Conservation (phyloP, 2,113 vertebrate genomes). For the Coracopsis vasa region DNA sequence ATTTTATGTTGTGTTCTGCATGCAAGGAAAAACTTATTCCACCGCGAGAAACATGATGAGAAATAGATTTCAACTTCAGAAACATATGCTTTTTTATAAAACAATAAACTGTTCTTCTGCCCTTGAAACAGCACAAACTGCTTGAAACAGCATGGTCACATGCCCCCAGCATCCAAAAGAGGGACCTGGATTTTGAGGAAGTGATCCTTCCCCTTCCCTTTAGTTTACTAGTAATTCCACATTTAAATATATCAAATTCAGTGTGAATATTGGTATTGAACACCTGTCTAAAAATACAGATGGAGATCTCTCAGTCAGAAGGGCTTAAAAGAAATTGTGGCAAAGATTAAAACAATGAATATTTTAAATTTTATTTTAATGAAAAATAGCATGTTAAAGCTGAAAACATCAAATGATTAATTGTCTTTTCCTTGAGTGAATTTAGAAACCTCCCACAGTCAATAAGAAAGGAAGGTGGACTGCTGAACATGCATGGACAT, state of each 20-base stretch:
- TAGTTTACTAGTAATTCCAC: neutral
- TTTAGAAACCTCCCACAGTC: neutral
- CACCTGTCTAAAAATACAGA: neutral
- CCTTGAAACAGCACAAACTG: neutral
- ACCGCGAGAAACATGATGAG: neutral
- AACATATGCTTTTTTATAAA: neutral
- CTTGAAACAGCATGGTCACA: neutral
- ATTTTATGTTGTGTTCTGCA: neutral
- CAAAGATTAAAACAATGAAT: neutral
- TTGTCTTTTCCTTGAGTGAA: neutral
- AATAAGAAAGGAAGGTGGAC: neutral
- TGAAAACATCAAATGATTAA: neutral
- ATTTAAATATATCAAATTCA: neutral
- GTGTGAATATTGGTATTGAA: neutral
- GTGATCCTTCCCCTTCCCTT: neutral
- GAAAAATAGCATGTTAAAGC: neutral
- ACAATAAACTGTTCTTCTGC: neutral
- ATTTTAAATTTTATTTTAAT: neutral
- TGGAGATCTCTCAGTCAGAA: neutral
- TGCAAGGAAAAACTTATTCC: neutral
- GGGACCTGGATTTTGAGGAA: neutral
- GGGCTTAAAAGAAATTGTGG: neutral
- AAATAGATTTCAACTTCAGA: neutral
- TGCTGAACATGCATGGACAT: fast-evolving
- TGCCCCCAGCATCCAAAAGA: neutral